A percentile compares a stretch with the other conserved stretches of the same genome.
phyloP scores from a whole-genome alignment of 2,888 invertebrate species.

The Tenthredo amoena region DNA sequence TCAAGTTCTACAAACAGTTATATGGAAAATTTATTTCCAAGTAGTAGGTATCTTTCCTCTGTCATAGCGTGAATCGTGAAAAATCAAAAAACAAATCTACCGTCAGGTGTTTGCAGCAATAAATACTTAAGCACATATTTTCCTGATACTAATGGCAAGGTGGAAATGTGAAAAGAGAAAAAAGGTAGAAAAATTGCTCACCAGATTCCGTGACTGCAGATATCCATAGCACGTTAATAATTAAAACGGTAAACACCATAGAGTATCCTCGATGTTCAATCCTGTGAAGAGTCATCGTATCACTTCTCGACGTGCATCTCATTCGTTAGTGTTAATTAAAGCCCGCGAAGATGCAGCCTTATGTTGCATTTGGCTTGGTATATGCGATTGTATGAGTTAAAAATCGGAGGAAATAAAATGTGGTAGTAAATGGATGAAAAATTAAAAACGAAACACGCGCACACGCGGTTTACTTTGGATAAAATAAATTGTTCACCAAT shows the following conservation, averaged over 20 bases:
- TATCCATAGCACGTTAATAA: conserved; percentile 22
- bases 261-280: conserved; percentile 21
- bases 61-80: background rate
- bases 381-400: conserved; percentile 20
- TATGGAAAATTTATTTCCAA: background rate
- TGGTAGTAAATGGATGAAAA: background rate
- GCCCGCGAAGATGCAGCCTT: background rate
- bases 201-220: conserved; percentile 25
- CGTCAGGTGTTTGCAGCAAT: background rate
- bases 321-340: conserved; percentile 2
- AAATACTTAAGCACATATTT: background rate
- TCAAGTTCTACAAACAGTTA: background rate
- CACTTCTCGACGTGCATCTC: conserved; percentile 25
- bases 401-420: background rate
- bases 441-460: conserved; percentile 59
- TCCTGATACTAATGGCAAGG: background rate
- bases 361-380: conserved; percentile 1
- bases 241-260: background rate
- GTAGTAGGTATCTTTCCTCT: background rate
- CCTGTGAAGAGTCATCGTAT: conserved; percentile 36
- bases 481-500: conserved; percentile 58
- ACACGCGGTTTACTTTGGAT: conserved; percentile 57
- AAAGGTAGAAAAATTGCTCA: background rate
- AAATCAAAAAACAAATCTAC: background rate
- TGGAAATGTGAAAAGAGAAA: too few species aligned